Percentiles rank a stretch among this genome's conserved stretches.
Evolutionary conservation across 1,140 invertebrate species (phyloP).

Genomic region (Danaus melanippus): DNA sequence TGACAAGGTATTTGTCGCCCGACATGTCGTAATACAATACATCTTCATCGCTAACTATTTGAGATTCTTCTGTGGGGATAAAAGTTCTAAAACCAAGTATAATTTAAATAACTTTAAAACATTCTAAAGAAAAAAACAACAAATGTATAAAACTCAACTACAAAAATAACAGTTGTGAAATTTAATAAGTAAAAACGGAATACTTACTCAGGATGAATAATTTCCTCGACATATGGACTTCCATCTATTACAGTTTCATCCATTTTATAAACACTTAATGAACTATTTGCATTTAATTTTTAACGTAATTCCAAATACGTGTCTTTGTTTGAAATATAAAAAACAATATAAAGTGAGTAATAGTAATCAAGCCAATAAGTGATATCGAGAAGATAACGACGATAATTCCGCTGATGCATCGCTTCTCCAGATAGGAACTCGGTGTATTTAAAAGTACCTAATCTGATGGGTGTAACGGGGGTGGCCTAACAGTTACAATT

Average conservation of each 20-base stretch:
- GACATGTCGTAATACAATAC: slow-evolving; percentile 37
- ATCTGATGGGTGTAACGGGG: too few species aligned
- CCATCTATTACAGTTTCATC: slow-evolving; percentile 3
- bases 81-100: too few species aligned
- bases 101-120: too few species aligned
- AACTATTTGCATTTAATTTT: neutral
- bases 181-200: too few species aligned
- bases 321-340: slow-evolving; percentile 2
- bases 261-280: neutral
- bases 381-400: slow-evolving; percentile 4
- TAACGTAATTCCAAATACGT: neutral
- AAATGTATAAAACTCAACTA: too few species aligned
- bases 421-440: too few species aligned
- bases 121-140: too few species aligned
- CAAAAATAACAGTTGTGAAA: too few species aligned
- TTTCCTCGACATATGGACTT: neutral
- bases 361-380: slow-evolving; percentile 2
- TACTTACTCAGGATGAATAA: neutral
- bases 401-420: too few species aligned
- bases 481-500: too few species aligned
- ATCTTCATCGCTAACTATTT: slow-evolving; percentile 16
- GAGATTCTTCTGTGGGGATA: too few species aligned
- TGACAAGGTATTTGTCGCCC: slow-evolving; percentile 39
- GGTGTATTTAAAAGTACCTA: too few species aligned
- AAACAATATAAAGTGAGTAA: slow-evolving; percentile 4